Conservation (phyloP, 2,113 vertebrate species). For the Emydocephalus ijimae region DNA sequence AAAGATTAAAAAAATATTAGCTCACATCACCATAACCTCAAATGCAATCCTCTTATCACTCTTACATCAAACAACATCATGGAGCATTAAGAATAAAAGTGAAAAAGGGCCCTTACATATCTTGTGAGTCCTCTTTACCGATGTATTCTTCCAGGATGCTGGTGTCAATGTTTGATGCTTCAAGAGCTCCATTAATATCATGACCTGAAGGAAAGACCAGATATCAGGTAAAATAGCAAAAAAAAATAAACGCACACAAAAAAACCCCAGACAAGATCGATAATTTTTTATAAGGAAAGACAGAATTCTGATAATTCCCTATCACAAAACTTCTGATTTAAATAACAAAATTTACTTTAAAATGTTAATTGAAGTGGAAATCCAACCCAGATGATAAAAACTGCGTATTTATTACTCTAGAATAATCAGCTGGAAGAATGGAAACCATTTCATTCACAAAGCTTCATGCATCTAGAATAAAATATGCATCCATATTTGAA, state of each 20-base stretch:
- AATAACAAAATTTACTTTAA: not conserved
- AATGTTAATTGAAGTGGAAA: not conserved
- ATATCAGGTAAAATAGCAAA: not conserved
- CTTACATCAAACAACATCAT: not conserved
- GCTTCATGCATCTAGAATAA: not conserved
- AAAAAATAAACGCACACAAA: not conserved
- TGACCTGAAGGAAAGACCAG: conserved; percentile 77
- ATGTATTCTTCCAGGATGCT: conserved; percentile 99
- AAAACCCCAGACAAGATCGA: not conserved
- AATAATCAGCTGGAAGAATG: not conserved
- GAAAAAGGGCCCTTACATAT: conserved; percentile 83
- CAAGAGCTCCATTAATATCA: conserved; percentile 96
- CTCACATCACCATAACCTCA: not conserved
- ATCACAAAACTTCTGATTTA: not conserved
- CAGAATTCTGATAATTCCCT: not conserved
- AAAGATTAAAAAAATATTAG: not conserved
- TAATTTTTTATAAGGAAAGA: not conserved
- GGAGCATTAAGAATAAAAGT: fast-evolving
- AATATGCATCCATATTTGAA: not conserved
- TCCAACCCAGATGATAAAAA: conserved; percentile 1
- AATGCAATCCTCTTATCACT: fast-evolving
- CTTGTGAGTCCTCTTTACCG: conserved; percentile 95
- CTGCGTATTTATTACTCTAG: not conserved
- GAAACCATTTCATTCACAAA: not conserved
- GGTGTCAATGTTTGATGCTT: conserved; percentile 95